phyloP scores from a whole-genome alignment of 2,797 vertebrate species.

The Borostomias antarcticus region DNA sequence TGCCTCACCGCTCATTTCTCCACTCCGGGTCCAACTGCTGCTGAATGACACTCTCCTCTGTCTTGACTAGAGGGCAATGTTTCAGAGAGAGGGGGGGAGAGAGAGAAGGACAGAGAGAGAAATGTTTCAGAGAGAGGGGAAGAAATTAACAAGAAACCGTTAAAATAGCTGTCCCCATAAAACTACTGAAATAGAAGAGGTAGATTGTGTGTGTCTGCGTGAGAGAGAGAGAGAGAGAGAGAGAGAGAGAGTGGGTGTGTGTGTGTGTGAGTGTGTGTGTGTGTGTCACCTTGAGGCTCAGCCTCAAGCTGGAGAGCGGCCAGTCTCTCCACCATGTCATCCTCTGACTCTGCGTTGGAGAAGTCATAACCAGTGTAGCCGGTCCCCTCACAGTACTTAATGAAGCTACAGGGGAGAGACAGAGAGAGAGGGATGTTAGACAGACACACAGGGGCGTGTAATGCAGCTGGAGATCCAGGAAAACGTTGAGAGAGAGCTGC shows the following conservation, averaged over 20 bases:
- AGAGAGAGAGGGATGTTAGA: neutral
- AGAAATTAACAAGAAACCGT: neutral
- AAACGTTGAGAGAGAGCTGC: neutral
- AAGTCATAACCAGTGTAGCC: conserved; percentile 57
- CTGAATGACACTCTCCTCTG: conserved; percentile 56
- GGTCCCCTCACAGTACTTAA: conserved; percentile 66
- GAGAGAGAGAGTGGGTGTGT: no score
- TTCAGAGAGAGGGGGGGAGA: conserved; percentile 5
- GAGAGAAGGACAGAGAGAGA: conserved; percentile 22
- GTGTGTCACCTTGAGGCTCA: conserved; percentile 20
- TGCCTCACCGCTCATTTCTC: conserved; percentile 56
- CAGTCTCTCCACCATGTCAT: conserved; percentile 37
- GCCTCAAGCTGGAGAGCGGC: conserved; percentile 33
- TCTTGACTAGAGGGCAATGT: conserved; percentile 40
- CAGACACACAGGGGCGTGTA: neutral
- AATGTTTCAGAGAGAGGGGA: neutral
- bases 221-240: no score
- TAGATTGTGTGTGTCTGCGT: no score
- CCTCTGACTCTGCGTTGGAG: conserved; percentile 28
- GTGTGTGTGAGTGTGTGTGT: neutral
- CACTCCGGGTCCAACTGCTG: conserved; percentile 56
- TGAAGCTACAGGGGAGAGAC: conserved; percentile 61
- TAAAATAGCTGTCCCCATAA: neutral
- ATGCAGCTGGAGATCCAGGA: neutral
- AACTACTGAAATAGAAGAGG: neutral